Percentiles rank a stretch among this genome's conserved stretches.
phyloP scores from a whole-genome alignment of 2,888 invertebrate genomes.

The Epicampocera succincta region DNA sequence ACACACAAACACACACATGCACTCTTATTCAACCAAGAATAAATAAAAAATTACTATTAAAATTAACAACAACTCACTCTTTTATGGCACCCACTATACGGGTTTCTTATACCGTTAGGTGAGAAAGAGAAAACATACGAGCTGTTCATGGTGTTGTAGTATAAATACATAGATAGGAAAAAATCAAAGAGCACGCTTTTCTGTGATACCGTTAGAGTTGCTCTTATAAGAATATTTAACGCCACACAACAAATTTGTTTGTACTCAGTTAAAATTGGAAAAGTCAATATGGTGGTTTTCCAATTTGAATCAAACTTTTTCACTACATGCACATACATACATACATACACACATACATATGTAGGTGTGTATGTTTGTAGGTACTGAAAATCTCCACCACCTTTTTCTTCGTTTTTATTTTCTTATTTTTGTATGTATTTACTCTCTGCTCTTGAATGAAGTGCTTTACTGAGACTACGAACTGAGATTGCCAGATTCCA shows the following conservation, averaged over 20 bases:
- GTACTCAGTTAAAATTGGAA: conserved; percentile 35
- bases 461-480: conserved; percentile 44
- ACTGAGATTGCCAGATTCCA: conserved; percentile 65
- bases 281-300: conserved; percentile 65
- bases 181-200: conserved; percentile 59
- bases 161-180: background rate
- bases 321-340: background rate
- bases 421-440: background rate
- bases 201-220: conserved; percentile 57
- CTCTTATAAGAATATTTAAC: conserved; percentile 33
- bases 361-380: no score
- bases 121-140: conserved; percentile 36
- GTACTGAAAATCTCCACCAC: conserved; percentile 31
- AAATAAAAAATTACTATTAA: background rate
- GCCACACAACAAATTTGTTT: background rate
- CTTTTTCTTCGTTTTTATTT: conserved; percentile 14
- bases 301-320: conserved; percentile 54
- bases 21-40: background rate
- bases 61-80: conserved; percentile 14
- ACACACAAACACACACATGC: conserved; percentile 19
- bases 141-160: background rate
- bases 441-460: conserved; percentile 62
- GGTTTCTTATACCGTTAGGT: background rate
- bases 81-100: conserved; percentile 46
- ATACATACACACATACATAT: no score